phyloP scores from a whole-genome alignment of 2,113 vertebrate species.

The Melanerpes aurifrons region DNA sequence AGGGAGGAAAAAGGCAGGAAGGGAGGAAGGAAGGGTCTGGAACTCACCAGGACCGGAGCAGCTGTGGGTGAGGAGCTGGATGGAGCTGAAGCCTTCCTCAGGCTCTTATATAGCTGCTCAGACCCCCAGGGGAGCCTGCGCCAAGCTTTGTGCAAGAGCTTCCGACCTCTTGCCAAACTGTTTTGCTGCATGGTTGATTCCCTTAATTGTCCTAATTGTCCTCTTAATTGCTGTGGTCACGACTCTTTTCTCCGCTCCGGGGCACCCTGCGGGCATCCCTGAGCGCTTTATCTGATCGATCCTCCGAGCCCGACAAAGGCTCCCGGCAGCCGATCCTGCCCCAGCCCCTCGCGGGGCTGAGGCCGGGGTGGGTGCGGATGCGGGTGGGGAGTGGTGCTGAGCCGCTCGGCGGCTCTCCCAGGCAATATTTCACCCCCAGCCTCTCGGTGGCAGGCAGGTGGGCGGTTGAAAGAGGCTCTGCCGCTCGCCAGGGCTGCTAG shows the following conservation, averaged over 20 bases:
- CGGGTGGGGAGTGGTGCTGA: rapidly evolving
- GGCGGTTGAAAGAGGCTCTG: no score
- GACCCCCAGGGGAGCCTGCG: slow-evolving; percentile 14
- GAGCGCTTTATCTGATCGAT: background rate
- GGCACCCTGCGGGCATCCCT: background rate
- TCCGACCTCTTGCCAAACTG: background rate
- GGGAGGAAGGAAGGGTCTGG: background rate
- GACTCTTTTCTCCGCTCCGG: background rate
- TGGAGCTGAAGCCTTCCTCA: background rate
- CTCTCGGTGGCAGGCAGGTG: no score
- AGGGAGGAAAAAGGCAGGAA: no score
- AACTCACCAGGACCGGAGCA: slow-evolving; percentile 12
- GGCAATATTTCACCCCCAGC: background rate
- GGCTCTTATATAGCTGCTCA: slow-evolving; percentile 22
- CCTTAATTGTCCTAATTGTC: slow-evolving; percentile 32
- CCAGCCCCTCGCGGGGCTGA: background rate
- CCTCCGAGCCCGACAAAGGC: background rate
- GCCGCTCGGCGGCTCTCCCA: rapidly evolving
- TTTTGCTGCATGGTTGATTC: background rate
- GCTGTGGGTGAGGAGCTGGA: background rate
- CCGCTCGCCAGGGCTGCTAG: no score
- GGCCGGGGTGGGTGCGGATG: background rate
- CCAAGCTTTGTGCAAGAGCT: slow-evolving; percentile 39
- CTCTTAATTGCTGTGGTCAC: background rate
- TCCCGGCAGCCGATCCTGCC: background rate